These are phyloP conservation scores for Drosophila mercatorum DNA, from an alignment of 2,888 invertebrate species.

Conservation along the genomic window DNA sequence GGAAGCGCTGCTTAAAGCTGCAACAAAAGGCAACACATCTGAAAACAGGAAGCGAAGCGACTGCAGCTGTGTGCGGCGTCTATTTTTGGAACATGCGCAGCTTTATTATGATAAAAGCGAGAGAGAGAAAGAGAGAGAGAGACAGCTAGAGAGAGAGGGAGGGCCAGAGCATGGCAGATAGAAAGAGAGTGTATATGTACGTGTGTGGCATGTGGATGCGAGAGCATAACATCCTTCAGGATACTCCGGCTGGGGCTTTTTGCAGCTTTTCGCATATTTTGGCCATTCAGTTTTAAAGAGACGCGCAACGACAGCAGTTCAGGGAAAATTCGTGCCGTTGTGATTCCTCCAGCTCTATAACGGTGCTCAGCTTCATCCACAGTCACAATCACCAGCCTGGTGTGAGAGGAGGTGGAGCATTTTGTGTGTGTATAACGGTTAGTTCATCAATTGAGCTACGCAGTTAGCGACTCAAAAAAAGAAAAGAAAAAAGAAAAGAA, in stretches of 20 bases:
- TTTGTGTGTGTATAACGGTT: conserved; percentile 76
- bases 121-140: conserved; percentile 11
- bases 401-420: conserved; percentile 48
- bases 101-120: conserved; percentile 58
- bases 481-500: background rate
- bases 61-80: conserved; percentile 46
- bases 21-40: conserved; percentile 38
- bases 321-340: conserved; percentile 37
- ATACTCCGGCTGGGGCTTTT: conserved; percentile 61
- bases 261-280: conserved; percentile 64
- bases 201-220: conserved; percentile 12
- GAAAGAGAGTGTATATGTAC: background rate
- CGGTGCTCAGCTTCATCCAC: conserved; percentile 32
- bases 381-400: conserved; percentile 33
- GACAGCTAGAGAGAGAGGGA: background rate
- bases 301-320: conserved; percentile 81
- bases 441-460: conserved; percentile 53
- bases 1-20: conserved; percentile 25
- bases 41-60: conserved; percentile 33
- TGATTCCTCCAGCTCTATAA: conserved; percentile 4
- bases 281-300: conserved; percentile 67
- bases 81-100: conserved; percentile 77
- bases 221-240: conserved; percentile 71
- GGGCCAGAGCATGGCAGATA: conserved; percentile 5
- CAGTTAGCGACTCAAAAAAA: conserved; percentile 26